These are phyloP conservation scores for Apotomis betuletana DNA, from an alignment of 2,888 invertebrate species.

Conservation along the genomic window DNA sequence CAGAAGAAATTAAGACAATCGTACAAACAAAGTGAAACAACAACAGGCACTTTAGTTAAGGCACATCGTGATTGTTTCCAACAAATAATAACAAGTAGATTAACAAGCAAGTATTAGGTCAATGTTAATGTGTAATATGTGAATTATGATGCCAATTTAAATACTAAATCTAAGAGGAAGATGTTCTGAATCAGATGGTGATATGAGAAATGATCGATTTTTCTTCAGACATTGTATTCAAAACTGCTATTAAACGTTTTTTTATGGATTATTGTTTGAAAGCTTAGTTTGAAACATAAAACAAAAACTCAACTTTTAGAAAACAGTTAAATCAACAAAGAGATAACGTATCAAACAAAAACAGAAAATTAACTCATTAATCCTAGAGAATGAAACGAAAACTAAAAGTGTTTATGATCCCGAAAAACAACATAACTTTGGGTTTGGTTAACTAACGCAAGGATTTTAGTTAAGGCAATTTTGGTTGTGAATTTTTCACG, in stretches of 20 bases:
- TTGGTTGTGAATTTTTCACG: conserved; percentile 3
- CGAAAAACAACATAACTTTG: conserved; percentile 9
- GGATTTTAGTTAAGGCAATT: conserved; percentile 14
- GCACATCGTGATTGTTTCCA: conserved; percentile 69
- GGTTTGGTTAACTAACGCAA: conserved; percentile 2
- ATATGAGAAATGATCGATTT: not conserved
- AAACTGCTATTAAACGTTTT: not conserved
- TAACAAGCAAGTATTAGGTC: not conserved
- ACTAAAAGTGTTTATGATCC: conserved; percentile 35
- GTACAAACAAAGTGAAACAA: conserved; percentile 54
- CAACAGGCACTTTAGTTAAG: conserved; percentile 71
- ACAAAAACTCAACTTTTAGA: conserved; percentile 55
- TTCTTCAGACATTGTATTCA: not conserved
- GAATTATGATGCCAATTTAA: not conserved
- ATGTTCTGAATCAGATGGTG: not conserved
- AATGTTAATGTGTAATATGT: not conserved
- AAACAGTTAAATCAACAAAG: conserved; percentile 50
- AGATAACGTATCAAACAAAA: conserved; percentile 36
- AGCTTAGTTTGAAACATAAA: conserved; percentile 45
- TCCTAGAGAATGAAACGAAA: conserved; percentile 45
- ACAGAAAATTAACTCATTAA: conserved; percentile 33
- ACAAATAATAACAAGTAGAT: conserved; percentile 40
- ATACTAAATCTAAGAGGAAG: not conserved
- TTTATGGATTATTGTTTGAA: conserved; percentile 1
- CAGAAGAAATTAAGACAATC: conserved; percentile 55